Base-by-base conservation (phyloP, 2,888 invertebrate genomes). In the Protodeltote pygarga region DNA sequence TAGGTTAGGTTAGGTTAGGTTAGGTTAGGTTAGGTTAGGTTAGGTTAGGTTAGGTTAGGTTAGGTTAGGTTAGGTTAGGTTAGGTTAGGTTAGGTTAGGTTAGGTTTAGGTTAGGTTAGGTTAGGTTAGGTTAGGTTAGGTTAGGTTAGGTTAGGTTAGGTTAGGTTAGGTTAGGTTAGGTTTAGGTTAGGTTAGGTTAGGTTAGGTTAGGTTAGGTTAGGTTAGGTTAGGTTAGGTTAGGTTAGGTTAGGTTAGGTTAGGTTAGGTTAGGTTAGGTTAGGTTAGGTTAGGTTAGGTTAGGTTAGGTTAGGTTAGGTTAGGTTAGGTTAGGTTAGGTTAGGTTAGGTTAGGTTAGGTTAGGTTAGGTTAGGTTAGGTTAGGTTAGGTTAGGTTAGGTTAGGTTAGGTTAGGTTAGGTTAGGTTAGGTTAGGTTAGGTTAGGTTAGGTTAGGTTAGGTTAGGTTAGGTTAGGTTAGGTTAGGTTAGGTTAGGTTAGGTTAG, bases 51-150 rank as follows among this genome's bases (percentile, higher is more conserved):
- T 44, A 35, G 42, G 35, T 44, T 35, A 44, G 34, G 34, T 44
- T 35, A 44, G 42, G 34, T 44, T 35, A 23, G 29, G 35, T 44
- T 35, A 35, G 35, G 42, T 35, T 34, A 44, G 35, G 35, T 35
- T 35, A 44, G 42, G 42, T 44, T 44, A 35, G 42, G 35, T 44
- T 35, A 44, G 34, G 34, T 44, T 35, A 44, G 42, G 34, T 44
- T 35, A 23, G 29, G 35, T 44, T 35, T n/a, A 35, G 35, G 42
- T 35, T 34, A 44, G 35, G 35, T 35, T 35, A 44, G 42, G 42
- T 44, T 44, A 35, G 42, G 35, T 44, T 35, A 44, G 34, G 34
- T 44, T 35, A 44, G 42, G 34, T 44, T 35, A 23, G 29, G 35
- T 44, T 35, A 35, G 35, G 42, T 35, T 34, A 44, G 35, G 35